Conservation (phyloP, 2,888 invertebrate species). For the Hofmannophila pseudospretella region DNA sequence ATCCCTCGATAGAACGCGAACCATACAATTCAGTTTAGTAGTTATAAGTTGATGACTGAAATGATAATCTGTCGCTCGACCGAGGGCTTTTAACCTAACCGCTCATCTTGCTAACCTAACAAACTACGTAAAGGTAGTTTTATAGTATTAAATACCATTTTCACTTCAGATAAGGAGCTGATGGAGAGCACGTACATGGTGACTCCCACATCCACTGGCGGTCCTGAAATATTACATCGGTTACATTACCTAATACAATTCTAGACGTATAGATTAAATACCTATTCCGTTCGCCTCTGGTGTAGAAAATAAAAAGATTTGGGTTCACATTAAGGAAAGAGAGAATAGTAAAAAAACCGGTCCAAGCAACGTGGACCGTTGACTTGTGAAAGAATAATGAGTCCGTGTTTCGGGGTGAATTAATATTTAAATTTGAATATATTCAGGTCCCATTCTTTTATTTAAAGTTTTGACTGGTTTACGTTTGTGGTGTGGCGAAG, state of each 20-base stretch:
- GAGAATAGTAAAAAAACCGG: no score
- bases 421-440: no score
- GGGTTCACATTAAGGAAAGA: no score
- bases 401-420: no score
- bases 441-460: no score
- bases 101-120: conserved; percentile 33
- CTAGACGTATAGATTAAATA: conserved; percentile 1
- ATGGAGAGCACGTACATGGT: conserved; percentile 90
- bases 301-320: no score
- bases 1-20: conserved; percentile 39
- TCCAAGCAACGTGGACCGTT: no score
- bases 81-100: conserved; percentile 38
- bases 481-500: no score
- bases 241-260: conserved; percentile 33
- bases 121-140: conserved; percentile 49
- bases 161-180: conserved; percentile 89
- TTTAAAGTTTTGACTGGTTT: no score
- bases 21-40: conserved; percentile 7
- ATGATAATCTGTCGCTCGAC: conserved; percentile 32
- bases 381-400: no score
- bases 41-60: conserved; percentile 1
- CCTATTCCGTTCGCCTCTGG: background rate
- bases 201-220: conserved; percentile 87
- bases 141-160: conserved; percentile 81
- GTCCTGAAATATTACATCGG: conserved; percentile 78